Percentiles rank a stretch among this genome's conserved stretches.
Evolutionary conservation across 2,797 vertebrate species (phyloP).

Genomic region (Sebastes elongatus): DNA sequence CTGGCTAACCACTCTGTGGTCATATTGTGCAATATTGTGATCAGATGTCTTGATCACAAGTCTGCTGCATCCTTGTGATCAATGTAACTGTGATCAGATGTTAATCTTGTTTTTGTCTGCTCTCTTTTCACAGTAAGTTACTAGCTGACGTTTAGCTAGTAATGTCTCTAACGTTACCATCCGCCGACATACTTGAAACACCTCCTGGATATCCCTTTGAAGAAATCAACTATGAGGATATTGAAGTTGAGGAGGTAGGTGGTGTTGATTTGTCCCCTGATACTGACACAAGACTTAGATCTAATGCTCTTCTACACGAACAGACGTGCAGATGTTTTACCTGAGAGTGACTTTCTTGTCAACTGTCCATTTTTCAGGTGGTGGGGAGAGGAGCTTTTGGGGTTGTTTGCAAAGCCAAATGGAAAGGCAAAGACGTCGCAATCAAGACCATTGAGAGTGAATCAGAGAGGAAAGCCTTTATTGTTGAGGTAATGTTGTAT

Average conservation of each 20-base stretch:
- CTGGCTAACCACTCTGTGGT: background rate
- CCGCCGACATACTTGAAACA: slow-evolving; percentile 94
- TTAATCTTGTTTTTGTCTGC: background rate
- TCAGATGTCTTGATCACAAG: background rate
- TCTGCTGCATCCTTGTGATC: background rate
- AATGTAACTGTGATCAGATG: no score
- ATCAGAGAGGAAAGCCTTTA: slow-evolving; percentile 97
- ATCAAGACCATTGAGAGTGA: slow-evolving; percentile 99
- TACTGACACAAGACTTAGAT: background rate
- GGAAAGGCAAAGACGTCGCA: slow-evolving; percentile 98
- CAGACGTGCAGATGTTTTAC: background rate
- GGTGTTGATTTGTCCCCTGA: background rate
- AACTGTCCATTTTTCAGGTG: slow-evolving; percentile 80
- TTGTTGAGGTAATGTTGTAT: slow-evolving; percentile 89
- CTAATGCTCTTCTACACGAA: background rate
- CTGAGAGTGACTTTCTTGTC: background rate
- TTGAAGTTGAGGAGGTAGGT: slow-evolving; percentile 96
- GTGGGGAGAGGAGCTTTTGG: slow-evolving; percentile 98
- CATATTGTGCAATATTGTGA: background rate
- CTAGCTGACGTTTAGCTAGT: slow-evolving; percentile 75
- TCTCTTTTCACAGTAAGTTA: slow-evolving; percentile 58
- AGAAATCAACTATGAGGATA: slow-evolving; percentile 95
- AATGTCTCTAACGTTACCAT: slow-evolving; percentile 86
- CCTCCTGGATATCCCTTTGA: slow-evolving; percentile 94
- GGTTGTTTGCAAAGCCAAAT: slow-evolving; percentile 98